A percentile compares a stretch with the other conserved stretches of the same genome.
Evolutionary conservation across 1,140 invertebrate species (phyloP).

Genomic region (Drosophila teissieri): DNA sequence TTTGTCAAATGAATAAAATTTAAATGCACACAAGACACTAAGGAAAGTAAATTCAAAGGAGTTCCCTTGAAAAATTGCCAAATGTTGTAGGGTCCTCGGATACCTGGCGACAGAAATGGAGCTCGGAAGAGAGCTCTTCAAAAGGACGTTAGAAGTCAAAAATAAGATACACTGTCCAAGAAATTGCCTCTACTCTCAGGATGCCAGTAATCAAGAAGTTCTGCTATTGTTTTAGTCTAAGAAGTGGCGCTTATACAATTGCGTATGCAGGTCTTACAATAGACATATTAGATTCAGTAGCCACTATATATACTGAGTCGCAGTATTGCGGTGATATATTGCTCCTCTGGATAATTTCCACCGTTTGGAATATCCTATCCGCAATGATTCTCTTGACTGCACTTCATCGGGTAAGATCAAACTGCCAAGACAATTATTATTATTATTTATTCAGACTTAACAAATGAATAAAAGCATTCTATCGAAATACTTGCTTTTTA

Average conservation of each 20-base stretch:
- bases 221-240: constrained; percentile 24
- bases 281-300: not conserved
- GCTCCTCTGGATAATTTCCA: not conserved
- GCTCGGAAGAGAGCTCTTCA: not conserved
- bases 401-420: constrained; percentile 1
- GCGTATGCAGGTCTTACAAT: not conserved
- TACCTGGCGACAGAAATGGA: not conserved
- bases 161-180: not conserved
- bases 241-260: constrained; percentile 9
- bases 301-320: not conserved
- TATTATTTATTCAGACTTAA: too few relatives aligned
- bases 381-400: not conserved
- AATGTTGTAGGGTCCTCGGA: not conserved
- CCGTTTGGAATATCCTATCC: not conserved
- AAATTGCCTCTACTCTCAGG: not conserved
- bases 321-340: not conserved
- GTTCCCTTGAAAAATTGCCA: not conserved
- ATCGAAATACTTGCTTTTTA: not conserved
- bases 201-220: constrained; percentile 28
- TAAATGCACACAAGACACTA: constrained; percentile 3
- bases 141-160: not conserved
- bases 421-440: too few relatives aligned
- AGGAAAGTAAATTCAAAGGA: not conserved
- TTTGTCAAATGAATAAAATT: too few relatives aligned
- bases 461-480: not conserved